A percentile compares a stretch with the other conserved stretches of the same genome.
Evolutionary conservation across 2,113 vertebrate species (phyloP).

Genomic region (Ceyx cyanopectus): DNA sequence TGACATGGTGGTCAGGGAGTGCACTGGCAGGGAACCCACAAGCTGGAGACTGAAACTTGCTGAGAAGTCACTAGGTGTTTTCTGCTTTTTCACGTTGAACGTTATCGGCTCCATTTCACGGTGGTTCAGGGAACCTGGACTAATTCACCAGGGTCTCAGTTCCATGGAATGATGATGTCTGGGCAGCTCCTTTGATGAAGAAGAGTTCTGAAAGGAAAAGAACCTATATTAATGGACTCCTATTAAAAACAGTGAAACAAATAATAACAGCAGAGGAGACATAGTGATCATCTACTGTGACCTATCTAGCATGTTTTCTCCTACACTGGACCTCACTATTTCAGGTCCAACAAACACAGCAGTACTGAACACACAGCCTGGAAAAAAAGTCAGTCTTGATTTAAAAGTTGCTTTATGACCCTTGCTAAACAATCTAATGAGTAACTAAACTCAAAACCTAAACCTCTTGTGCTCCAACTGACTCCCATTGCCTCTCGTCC

Average conservation of each 20-base stretch:
- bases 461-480: no score
- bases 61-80: conserved; percentile 39
- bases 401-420: background rate
- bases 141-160: background rate
- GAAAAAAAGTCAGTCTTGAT: background rate
- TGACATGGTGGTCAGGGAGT: conserved; percentile 90
- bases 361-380: background rate
- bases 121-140: background rate
- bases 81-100: conserved; percentile 73
- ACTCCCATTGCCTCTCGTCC: no score
- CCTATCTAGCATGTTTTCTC: background rate
- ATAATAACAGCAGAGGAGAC: background rate
- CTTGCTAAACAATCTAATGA: background rate
- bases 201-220: conserved; percentile 66
- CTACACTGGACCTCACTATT: background rate
- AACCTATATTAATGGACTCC: background rate
- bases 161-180: background rate
- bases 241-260: background rate
- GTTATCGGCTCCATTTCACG: conserved; percentile 79
- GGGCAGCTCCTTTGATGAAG: background rate
- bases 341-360: background rate
- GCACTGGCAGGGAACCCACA: conserved; percentile 85
- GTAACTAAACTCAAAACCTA: background rate
- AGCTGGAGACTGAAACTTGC: conserved; percentile 84
- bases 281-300: background rate